phyloP scores from a whole-genome alignment of 2,797 vertebrate genomes.

The Periophthalmus magnuspinnatus region DNA sequence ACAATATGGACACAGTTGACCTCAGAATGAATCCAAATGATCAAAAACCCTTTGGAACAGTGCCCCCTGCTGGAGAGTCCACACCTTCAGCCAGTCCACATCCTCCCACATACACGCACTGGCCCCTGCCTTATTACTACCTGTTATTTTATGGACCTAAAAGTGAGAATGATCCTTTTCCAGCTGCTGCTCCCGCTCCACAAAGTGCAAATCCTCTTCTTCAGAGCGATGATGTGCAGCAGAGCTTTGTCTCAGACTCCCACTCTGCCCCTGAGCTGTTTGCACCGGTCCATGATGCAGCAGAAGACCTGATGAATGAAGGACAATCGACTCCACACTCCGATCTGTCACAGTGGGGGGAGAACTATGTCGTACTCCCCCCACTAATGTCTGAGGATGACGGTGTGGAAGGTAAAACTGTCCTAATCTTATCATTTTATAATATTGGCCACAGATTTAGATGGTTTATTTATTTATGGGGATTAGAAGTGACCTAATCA shows the following conservation, averaged over 20 bases:
- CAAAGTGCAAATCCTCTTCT: not conserved
- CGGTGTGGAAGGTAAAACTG: conserved; percentile 30
- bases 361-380: conserved; percentile 10
- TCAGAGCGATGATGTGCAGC: conserved; percentile 4
- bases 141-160: conserved; percentile 21
- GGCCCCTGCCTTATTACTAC: conserved; percentile 36
- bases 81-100: conserved; percentile 12
- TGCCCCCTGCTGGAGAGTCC: conserved; percentile 2
- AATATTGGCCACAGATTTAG: too few species aligned
- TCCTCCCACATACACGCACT: conserved; percentile 18
- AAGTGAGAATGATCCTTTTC: not conserved
- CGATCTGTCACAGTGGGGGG: conserved; percentile 10
- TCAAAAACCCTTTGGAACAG: not conserved
- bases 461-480: too few species aligned
- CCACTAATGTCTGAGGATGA: conserved; percentile 6
- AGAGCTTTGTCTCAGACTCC: conserved; percentile 2
- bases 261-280: conserved; percentile 8
- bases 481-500: too few species aligned
- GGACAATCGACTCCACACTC: not conserved
- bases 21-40: conserved; percentile 3
- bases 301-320: conserved; percentile 4
- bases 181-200: not conserved
- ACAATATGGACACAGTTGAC: not conserved
- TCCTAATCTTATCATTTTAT: too few species aligned
- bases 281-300: not conserved